Conservation (phyloP, 2,888 invertebrate genomes). For the Hoplodrina ambigua region DNA sequence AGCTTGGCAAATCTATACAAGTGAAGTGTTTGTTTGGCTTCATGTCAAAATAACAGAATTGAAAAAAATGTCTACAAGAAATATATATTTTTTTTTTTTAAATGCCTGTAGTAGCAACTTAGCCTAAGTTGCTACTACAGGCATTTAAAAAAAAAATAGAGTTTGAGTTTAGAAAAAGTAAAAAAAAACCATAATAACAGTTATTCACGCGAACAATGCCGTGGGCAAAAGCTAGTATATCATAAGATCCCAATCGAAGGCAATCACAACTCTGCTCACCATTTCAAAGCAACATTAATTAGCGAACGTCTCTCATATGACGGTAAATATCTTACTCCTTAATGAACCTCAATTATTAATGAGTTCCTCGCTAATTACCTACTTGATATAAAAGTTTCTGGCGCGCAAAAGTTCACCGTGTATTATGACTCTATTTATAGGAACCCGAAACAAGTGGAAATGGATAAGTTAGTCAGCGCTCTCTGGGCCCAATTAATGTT, state of each 20-base stretch:
- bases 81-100: no score
- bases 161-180: no score
- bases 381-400: slow-evolving; percentile 39
- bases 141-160: no score
- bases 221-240: not conserved
- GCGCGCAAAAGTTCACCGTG: slow-evolving; percentile 33
- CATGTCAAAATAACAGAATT: no score
- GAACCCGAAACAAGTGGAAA: slow-evolving; percentile 3
- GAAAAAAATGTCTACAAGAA: no score
- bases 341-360: slow-evolving; percentile 18
- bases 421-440: slow-evolving; percentile 30
- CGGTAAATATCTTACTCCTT: slow-evolving; percentile 7
- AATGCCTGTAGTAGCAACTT: no score
- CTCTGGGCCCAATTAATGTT: slow-evolving; percentile 17
- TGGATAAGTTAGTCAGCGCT: slow-evolving; percentile 18
- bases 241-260: not conserved
- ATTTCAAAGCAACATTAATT: not conserved
- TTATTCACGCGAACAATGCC: no score
- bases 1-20: no score
- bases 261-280: not conserved
- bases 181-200: no score
- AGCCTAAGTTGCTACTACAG: no score
- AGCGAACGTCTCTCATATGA: not conserved
- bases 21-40: no score
- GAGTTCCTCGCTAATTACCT: slow-evolving; percentile 41